Conservation (phyloP, 1,140 invertebrate genomes). For the Elymnias hypermnestra region DNA sequence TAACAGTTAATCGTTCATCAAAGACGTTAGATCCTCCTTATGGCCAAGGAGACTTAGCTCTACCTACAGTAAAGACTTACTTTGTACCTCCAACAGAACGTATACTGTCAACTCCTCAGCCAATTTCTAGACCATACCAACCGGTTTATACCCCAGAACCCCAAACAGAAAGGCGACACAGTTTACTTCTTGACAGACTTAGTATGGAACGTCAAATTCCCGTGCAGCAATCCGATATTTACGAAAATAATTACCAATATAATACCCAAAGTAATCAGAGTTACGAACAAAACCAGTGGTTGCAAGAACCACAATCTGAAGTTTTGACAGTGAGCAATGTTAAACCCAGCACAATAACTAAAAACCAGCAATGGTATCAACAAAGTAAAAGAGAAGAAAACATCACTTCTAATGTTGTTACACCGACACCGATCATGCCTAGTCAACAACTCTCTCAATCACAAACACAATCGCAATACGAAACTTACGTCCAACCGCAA, state of each 20-base stretch:
- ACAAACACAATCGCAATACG: conserved; percentile 25
- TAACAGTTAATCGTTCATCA: conserved; percentile 59
- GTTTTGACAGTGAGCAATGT: conserved; percentile 61
- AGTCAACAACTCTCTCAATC: conserved; percentile 26
- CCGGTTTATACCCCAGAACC: conserved; percentile 43
- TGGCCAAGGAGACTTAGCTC: conserved; percentile 44
- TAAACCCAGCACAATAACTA: conserved; percentile 59
- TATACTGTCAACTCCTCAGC: conserved; percentile 41
- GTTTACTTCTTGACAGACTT: conserved; percentile 55
- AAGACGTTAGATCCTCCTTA: conserved; percentile 61
- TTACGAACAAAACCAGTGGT: conserved; percentile 48
- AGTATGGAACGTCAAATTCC: conserved; percentile 60
- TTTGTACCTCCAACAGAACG: conserved; percentile 47
- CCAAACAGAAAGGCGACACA: conserved; percentile 58
- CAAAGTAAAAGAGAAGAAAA: conserved; percentile 45
- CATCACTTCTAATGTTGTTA: conserved; percentile 38
- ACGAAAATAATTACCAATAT: conserved; percentile 45
- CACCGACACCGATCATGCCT: conserved; percentile 25
- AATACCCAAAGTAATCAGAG: conserved; percentile 41
- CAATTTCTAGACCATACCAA: conserved; percentile 41
- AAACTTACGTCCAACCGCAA: conserved; percentile 18
- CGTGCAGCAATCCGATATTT: conserved; percentile 32
- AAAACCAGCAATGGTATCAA: conserved; percentile 67
- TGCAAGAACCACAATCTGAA: conserved; percentile 59
- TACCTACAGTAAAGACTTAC: conserved; percentile 55